Conservation (phyloP, 2,113 vertebrate species). For the Spea bombifrons region DNA sequence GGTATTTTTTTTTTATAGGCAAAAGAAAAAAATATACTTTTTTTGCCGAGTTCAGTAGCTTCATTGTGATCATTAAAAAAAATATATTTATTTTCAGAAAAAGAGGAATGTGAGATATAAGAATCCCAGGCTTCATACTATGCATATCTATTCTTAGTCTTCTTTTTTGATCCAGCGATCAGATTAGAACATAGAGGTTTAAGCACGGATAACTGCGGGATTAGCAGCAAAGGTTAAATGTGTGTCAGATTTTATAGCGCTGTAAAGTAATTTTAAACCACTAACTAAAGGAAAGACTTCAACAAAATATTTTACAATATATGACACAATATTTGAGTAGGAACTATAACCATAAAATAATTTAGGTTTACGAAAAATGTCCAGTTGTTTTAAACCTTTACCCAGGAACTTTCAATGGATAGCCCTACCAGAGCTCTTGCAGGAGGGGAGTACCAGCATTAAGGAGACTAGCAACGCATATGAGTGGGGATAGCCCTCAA, state of each 20-base stretch:
- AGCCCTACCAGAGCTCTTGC: too few species aligned
- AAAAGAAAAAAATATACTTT: too few species aligned
- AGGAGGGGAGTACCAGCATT: too few species aligned
- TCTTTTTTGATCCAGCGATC: not conserved
- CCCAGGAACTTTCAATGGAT: too few species aligned
- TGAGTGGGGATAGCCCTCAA: too few species aligned
- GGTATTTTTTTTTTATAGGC: too few species aligned
- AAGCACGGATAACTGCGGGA: not conserved
- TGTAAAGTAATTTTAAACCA: not conserved
- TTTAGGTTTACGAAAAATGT: not conserved
- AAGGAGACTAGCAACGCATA: too few species aligned
- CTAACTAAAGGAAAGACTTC: not conserved
- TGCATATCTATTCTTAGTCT: not conserved
- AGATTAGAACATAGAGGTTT: not conserved
- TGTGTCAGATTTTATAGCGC: slow-evolving; percentile 45
- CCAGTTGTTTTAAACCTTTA: too few species aligned
- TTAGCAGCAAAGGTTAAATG: slow-evolving; percentile 54
- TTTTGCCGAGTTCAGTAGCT: too few species aligned
- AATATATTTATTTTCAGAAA: not conserved
- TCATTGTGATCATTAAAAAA: not conserved
- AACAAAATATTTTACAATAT: not conserved
- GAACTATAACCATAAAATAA: not conserved
- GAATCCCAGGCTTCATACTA: not conserved
- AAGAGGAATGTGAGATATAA: not conserved
- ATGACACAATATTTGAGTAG: not conserved